Evolutionary conservation across 2,797 vertebrate species (phyloP).

Genomic region (Antennarius maculatus): DNA sequence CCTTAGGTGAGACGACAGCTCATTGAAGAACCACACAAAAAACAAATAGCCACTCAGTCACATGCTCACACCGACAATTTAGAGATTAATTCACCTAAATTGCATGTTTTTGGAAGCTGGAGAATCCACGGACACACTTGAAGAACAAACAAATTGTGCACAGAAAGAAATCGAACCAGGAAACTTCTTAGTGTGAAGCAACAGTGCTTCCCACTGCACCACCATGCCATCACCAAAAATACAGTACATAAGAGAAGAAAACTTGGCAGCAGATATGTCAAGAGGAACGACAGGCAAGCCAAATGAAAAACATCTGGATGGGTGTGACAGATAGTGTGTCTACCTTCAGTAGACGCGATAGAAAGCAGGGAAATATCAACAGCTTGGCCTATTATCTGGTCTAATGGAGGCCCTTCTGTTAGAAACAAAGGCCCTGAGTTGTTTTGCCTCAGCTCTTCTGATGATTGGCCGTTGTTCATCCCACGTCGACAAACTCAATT

Average conservation of each 20-base stretch:
- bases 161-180: too few relatives aligned
- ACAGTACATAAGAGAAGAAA: constrained; percentile 3
- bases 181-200: too few relatives aligned
- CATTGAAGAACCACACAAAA: too few relatives aligned
- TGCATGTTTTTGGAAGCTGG: too few relatives aligned
- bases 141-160: too few relatives aligned
- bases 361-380: constrained; percentile 54
- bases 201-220: too few relatives aligned
- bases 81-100: too few relatives aligned
- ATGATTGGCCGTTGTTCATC: constrained; percentile 58
- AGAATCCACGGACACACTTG: too few relatives aligned
- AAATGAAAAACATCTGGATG: constrained; percentile 46
- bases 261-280: constrained; percentile 13
- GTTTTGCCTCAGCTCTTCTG: constrained; percentile 62
- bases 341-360: constrained; percentile 44
- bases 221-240: not conserved
- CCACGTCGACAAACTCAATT: constrained; percentile 71
- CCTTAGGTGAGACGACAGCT: too few relatives aligned
- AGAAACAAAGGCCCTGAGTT: constrained; percentile 66
- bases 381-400: constrained; percentile 73
- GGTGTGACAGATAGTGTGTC: constrained; percentile 30
- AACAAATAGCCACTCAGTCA: too few relatives aligned
- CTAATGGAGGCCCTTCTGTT: constrained; percentile 75
- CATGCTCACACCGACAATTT: too few relatives aligned
- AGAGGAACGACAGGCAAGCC: constrained; percentile 14